Conservation (phyloP, 1,140 invertebrate species). For the Diachasmimorpha longicaudata region DNA sequence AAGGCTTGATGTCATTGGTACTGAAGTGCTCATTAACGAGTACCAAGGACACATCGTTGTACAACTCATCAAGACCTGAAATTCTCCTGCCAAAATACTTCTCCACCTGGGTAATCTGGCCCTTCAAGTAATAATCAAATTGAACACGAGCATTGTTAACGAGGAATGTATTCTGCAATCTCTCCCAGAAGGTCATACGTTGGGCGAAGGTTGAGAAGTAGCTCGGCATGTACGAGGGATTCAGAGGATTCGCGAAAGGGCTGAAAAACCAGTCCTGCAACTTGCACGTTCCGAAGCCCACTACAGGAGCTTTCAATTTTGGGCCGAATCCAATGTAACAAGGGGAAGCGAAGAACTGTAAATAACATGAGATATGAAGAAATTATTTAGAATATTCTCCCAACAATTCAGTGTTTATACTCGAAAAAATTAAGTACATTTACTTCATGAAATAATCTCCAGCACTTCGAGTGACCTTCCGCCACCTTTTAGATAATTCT, state of each 20-base stretch:
- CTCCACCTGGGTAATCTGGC: slow-evolving; percentile 37
- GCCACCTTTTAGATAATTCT: too few species aligned
- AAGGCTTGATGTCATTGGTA: slow-evolving; percentile 58
- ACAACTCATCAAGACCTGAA: slow-evolving; percentile 50
- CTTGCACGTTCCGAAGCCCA: slow-evolving; percentile 66
- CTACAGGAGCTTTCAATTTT: slow-evolving; percentile 65
- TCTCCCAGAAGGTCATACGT: slow-evolving; percentile 69
- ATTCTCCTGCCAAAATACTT: slow-evolving; percentile 55
- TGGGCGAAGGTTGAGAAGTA: slow-evolving; percentile 56
- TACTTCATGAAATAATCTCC: too few species aligned
- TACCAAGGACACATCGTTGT: slow-evolving; percentile 51
- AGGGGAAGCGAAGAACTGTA: slow-evolving; percentile 42
- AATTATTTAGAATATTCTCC: not conserved
- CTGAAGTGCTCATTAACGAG: slow-evolving; percentile 67
- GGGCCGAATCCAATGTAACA: slow-evolving; percentile 66
- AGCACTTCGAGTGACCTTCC: too few species aligned
- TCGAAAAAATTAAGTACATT: not conserved
- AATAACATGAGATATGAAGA: not conserved
- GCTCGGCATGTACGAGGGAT: slow-evolving; percentile 64
- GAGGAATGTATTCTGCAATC: slow-evolving; percentile 48
- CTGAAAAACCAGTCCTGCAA: slow-evolving; percentile 66
- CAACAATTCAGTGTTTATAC: not conserved
- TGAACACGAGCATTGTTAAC: slow-evolving; percentile 5
- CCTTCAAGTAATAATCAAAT: slow-evolving; percentile 26
- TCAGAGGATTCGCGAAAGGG: slow-evolving; percentile 66